phyloP scores from a whole-genome alignment of 2,888 invertebrate genomes.

The Gymnocheta viridis region DNA sequence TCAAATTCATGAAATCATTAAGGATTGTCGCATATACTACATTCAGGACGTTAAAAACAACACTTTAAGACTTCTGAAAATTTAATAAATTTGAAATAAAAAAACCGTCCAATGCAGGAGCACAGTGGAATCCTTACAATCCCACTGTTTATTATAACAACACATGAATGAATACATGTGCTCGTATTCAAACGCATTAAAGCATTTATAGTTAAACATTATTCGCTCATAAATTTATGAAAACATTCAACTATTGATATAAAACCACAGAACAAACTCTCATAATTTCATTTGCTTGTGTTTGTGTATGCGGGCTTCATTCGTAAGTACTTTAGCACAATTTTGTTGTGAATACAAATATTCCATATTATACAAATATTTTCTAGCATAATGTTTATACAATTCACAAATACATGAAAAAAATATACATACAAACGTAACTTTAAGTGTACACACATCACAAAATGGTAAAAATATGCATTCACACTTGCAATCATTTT shows the following conservation, averaged over 20 bases:
- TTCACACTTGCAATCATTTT: background rate
- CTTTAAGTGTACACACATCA: constrained; percentile 9
- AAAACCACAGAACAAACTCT: background rate
- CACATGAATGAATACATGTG: background rate
- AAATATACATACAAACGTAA: background rate
- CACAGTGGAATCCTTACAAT: background rate
- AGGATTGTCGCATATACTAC: too few species aligned
- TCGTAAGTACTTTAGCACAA: constrained; percentile 32
- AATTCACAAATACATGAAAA: constrained; percentile 10
- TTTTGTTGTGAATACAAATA: constrained; percentile 20
- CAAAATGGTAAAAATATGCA: constrained; percentile 6
- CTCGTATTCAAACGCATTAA: constrained; percentile 19
- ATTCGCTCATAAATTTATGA: background rate
- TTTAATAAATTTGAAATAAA: background rate
- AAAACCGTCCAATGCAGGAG: background rate
- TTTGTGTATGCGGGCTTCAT: background rate
- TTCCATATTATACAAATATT: background rate
- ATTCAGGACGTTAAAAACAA: background rate
- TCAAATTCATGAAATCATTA: background rate
- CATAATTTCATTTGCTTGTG: background rate
- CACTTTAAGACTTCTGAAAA: background rate
- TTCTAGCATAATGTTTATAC: constrained; percentile 32
- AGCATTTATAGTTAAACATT: constrained; percentile 44
- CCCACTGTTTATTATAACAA: background rate
- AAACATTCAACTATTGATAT: background rate